A percentile compares a stretch with the other conserved stretches of the same genome.
Evolutionary conservation across 1,140 invertebrate species (phyloP).

Genomic region (Drosophila ogumai): DNA sequence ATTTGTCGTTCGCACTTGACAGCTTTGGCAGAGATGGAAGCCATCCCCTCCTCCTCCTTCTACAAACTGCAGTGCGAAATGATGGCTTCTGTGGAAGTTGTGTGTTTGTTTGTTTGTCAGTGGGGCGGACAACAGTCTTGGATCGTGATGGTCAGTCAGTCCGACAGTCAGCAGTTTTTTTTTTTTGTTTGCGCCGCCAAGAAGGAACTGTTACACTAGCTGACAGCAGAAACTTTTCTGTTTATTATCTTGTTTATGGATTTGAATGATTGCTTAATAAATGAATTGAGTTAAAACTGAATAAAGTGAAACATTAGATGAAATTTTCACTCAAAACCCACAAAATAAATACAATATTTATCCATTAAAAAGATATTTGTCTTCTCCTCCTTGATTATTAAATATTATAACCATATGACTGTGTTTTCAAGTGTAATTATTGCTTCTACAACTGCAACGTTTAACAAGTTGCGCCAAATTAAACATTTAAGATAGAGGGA

Average conservation of each 20-base stretch:
- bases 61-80: slow-evolving; percentile 16
- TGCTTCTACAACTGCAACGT: slow-evolving; percentile 32
- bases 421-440: neutral
- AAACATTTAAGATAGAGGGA: slow-evolving; percentile 36
- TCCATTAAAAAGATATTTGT: neutral
- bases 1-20: slow-evolving; percentile 76
- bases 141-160: slow-evolving; percentile 31
- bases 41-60: neutral
- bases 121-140: slow-evolving; percentile 32
- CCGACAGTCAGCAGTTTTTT: slow-evolving; percentile 45
- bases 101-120: slow-evolving; percentile 24
- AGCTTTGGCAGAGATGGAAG: slow-evolving; percentile 52
- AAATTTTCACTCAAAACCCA: too few species aligned
- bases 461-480: slow-evolving; percentile 80
- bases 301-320: neutral
- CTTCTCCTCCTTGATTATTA: too few species aligned
- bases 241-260: neutral
- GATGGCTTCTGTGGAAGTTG: slow-evolving; percentile 56
- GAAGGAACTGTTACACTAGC: slow-evolving; percentile 1
- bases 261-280: neutral
- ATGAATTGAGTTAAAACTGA: neutral
- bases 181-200: slow-evolving; percentile 20
- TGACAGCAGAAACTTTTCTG: slow-evolving; percentile 10
- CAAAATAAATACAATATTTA: neutral
- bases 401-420: too few species aligned